Evolutionary conservation across 2,888 invertebrate genomes (phyloP).

Genomic region (Platycnemis pennipes): DNA sequence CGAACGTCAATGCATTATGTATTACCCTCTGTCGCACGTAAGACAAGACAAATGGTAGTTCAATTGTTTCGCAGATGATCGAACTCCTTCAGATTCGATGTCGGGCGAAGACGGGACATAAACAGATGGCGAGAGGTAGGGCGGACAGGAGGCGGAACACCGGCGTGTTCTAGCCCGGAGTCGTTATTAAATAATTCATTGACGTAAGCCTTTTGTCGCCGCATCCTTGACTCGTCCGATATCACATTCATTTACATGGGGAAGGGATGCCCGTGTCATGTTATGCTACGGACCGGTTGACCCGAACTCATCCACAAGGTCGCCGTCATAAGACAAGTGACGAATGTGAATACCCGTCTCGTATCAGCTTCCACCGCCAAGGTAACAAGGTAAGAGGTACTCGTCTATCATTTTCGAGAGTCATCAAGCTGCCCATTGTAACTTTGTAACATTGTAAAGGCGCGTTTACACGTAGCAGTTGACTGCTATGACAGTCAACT

Average conservation of each 20-base stretch:
- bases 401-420: too few relatives aligned
- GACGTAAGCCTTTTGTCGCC: neutral
- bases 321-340: neutral
- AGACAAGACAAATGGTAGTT: neutral
- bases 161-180: neutral
- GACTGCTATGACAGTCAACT: too few relatives aligned
- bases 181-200: conserved; percentile 32
- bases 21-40: neutral
- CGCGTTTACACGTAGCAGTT: too few relatives aligned
- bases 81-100: conserved; percentile 6
- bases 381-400: neutral
- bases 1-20: neutral
- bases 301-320: neutral
- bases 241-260: conserved; percentile 32
- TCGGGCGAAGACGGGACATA: neutral
- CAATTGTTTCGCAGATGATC: conserved; percentile 2
- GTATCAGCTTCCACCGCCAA: neutral
- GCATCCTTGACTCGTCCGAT: conserved; percentile 7
- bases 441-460: too few relatives aligned
- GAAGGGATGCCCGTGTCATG: neutral
- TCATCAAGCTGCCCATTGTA: too few relatives aligned
- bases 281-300: neutral
- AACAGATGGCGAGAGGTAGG: neutral
- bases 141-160: neutral
- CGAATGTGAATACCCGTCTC: neutral